A percentile compares a stretch with the other conserved stretches of the same genome.
These are phyloP conservation scores for Fistularia commersonii DNA, from an alignment of 2,797 vertebrate genomes.

Conservation along the genomic window DNA sequence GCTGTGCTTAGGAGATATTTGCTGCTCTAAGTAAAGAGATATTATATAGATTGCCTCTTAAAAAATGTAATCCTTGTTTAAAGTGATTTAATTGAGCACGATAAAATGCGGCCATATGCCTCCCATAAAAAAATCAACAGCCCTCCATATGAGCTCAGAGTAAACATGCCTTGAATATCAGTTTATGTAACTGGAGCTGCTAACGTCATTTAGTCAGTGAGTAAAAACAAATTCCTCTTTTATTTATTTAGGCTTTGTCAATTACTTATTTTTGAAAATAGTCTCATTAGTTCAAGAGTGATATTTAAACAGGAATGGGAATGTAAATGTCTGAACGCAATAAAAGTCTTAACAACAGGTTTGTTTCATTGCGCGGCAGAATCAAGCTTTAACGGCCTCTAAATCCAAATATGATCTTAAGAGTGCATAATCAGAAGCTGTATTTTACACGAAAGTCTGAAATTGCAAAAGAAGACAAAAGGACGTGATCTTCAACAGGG, in stretches of 20 bases:
- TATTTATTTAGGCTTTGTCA: constrained; percentile 9
- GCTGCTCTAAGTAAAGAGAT: constrained; percentile 22
- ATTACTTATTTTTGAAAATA: constrained; percentile 6
- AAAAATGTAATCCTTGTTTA: constrained; percentile 68
- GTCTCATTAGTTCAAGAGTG: constrained; percentile 15
- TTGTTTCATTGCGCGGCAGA: constrained; percentile 7
- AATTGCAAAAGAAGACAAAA: constrained; percentile 21
- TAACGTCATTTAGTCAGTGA: constrained; percentile 41
- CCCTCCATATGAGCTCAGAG: constrained; percentile 63
- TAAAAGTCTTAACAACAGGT: not conserved
- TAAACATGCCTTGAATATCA: constrained; percentile 57
- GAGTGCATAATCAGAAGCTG: too few relatives aligned
- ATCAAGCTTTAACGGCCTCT: constrained; percentile 3
- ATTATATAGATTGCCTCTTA: constrained; percentile 39
- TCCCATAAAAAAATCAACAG: constrained; percentile 64
- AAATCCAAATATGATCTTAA: constrained; percentile 3
- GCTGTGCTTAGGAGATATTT: constrained; percentile 19
- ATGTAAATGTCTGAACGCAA: constrained; percentile 11
- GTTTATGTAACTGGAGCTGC: constrained; percentile 42
- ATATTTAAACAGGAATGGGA: constrained; percentile 7
- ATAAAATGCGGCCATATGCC: constrained; percentile 70
- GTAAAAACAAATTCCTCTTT: constrained; percentile 36
- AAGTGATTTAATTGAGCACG: constrained; percentile 66
- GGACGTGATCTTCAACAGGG: constrained; percentile 40
- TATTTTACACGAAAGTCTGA: constrained; percentile 6